Percentiles rank a stretch among this genome's conserved stretches.
phyloP scores from a whole-genome alignment of 2,113 vertebrate genomes.

The Calidris pugnax region DNA sequence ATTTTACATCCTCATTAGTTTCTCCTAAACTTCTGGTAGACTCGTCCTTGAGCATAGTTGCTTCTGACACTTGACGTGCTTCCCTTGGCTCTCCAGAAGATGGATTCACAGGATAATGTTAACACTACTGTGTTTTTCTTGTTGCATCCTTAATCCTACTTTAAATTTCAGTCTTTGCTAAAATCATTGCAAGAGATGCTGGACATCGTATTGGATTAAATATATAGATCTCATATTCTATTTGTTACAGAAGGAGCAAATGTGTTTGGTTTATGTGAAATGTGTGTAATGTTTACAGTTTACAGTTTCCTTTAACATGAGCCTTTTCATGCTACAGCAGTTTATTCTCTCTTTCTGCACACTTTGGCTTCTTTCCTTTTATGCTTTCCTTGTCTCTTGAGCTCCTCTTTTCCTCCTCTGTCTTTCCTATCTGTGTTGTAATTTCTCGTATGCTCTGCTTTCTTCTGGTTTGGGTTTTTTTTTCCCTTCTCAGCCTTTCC shows the following conservation, averaged over 20 bases:
- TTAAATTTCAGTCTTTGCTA: neutral
- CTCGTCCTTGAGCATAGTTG: fast-evolving
- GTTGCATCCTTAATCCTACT: neutral
- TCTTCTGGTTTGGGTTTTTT: neutral
- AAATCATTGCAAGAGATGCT: neutral
- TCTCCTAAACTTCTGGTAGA: neutral
- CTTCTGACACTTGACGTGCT: neutral
- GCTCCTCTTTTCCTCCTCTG: neutral
- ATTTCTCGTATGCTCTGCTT: neutral
- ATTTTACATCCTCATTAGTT: neutral
- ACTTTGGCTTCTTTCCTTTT: neutral
- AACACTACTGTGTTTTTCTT: neutral
- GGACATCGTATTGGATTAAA: fast-evolving
- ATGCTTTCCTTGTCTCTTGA: neutral
- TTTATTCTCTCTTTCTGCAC: neutral
- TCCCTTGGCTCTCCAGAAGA: neutral
- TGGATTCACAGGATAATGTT: neutral
- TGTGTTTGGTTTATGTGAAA: neutral
- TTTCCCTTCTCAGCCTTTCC: neutral
- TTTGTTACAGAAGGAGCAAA: neutral
- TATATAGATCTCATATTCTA: neutral
- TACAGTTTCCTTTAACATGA: neutral
- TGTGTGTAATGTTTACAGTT: neutral
- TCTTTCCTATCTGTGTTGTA: neutral
- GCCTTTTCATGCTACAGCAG: neutral